phyloP scores from a whole-genome alignment of 1,140 invertebrate species.

The Lepidotrigona ventralis region DNA sequence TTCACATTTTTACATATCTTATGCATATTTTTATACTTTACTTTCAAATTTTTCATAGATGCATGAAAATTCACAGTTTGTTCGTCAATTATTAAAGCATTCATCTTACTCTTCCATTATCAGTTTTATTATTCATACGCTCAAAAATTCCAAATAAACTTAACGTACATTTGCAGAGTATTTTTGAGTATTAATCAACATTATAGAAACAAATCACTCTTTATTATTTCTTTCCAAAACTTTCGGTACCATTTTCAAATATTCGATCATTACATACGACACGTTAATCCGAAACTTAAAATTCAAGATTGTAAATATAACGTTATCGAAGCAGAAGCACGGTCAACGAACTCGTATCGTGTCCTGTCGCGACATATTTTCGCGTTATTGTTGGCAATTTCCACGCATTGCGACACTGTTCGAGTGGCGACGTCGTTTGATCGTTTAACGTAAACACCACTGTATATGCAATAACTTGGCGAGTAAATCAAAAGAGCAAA shows the following conservation, averaged over 20 bases:
- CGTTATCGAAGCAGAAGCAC: background rate
- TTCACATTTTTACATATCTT: too few species aligned
- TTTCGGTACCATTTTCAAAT: too few species aligned
- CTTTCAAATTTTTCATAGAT: too few species aligned
- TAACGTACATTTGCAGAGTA: background rate
- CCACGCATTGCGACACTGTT: background rate
- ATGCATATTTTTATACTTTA: too few species aligned
- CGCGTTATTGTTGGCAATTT: slow-evolving; percentile 16
- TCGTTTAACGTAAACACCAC: slow-evolving; percentile 27
- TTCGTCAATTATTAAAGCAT: too few species aligned
- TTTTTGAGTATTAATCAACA: background rate
- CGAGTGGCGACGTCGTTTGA: background rate
- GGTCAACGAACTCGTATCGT: background rate
- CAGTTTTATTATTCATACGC: too few species aligned
- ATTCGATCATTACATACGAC: background rate
- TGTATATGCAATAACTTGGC: slow-evolving; percentile 24
- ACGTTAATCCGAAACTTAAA: background rate
- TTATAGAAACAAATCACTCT: background rate
- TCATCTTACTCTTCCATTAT: too few species aligned
- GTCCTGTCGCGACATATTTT: background rate
- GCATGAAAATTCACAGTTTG: too few species aligned
- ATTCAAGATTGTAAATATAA: too few species aligned
- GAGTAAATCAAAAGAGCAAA: slow-evolving; percentile 32
- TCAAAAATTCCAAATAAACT: background rate
- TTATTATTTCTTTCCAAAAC: too few species aligned